phyloP scores from a whole-genome alignment of 2,113 vertebrate genomes.

The Crotalus tigris region DNA sequence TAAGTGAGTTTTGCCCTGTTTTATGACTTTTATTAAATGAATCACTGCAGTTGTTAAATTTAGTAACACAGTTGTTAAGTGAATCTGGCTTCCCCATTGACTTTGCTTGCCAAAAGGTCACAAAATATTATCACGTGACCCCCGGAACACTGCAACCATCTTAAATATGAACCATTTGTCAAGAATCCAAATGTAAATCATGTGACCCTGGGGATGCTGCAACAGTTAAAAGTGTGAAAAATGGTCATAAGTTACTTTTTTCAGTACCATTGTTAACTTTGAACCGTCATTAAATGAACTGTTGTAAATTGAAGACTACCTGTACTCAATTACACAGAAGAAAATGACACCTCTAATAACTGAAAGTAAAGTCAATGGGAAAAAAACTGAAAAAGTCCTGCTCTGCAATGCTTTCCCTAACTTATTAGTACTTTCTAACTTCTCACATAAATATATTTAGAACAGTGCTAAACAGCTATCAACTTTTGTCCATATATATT shows the following conservation, averaged over 20 bases:
- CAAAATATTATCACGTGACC: not conserved
- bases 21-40: not conserved
- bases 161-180: not conserved
- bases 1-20: not conserved
- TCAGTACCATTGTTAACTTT: not conserved
- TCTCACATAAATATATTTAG: not conserved
- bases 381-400: not conserved
- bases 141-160: not conserved
- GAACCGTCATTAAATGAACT: not conserved
- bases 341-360: not conserved
- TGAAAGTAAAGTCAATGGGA: not conserved
- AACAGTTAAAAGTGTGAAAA: not conserved
- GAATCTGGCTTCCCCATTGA: not conserved
- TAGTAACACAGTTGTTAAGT: not conserved
- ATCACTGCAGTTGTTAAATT: not conserved
- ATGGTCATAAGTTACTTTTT: not conserved
- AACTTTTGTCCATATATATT: not conserved
- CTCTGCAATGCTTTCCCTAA: not conserved
- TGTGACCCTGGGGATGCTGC: not conserved
- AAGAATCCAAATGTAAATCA: not conserved
- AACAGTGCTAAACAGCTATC: not conserved
- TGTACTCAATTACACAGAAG: not conserved
- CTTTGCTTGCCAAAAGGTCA: not conserved
- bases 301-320: not conserved
- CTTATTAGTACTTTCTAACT: not conserved